Percentiles rank a stretch among this genome's conserved stretches.
phyloP scores from a whole-genome alignment of 1,140 invertebrate genomes.

The Conus betulinus region DNA sequence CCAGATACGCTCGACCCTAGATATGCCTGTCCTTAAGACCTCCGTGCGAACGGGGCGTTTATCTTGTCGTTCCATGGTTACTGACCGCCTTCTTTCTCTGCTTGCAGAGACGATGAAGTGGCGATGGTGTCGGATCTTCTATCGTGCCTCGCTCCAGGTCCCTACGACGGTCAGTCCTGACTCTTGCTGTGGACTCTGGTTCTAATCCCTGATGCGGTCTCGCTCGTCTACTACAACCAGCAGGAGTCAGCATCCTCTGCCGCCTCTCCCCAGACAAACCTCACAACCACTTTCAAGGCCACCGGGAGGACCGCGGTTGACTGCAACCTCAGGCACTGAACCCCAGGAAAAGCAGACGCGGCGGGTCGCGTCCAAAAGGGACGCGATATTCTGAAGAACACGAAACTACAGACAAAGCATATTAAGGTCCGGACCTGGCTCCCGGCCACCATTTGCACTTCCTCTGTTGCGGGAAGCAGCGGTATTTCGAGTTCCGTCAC shows the following conservation, averaged over 20 bases:
- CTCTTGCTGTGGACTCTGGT: conserved; percentile 23
- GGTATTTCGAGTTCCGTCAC: conserved; percentile 49
- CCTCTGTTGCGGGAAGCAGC: conserved; percentile 45
- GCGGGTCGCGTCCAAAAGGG: neutral
- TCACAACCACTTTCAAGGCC: neutral
- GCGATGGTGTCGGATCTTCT: conserved; percentile 31
- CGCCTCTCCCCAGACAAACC: neutral
- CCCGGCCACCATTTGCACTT: conserved; percentile 49
- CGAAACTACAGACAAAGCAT: conserved; percentile 28
- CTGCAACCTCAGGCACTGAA: conserved; percentile 6
- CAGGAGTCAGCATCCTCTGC: conserved; percentile 17
- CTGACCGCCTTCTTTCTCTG: too few relatives aligned
- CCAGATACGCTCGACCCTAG: too few relatives aligned
- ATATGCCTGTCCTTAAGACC: too few relatives aligned
- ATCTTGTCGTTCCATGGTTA: too few relatives aligned
- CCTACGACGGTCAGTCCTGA: conserved; percentile 39
- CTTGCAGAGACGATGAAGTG: neutral
- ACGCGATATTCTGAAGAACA: neutral
- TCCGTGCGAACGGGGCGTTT: too few relatives aligned
- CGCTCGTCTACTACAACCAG: conserved; percentile 38
- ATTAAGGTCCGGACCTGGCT: conserved; percentile 48
- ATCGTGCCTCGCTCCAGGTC: conserved; percentile 43
- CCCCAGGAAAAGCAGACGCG: neutral
- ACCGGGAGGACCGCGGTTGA: neutral
- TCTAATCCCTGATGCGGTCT: neutral